Base-by-base conservation (phyloP, 2,888 invertebrate genomes). In the Catocala sponsa region DNA sequence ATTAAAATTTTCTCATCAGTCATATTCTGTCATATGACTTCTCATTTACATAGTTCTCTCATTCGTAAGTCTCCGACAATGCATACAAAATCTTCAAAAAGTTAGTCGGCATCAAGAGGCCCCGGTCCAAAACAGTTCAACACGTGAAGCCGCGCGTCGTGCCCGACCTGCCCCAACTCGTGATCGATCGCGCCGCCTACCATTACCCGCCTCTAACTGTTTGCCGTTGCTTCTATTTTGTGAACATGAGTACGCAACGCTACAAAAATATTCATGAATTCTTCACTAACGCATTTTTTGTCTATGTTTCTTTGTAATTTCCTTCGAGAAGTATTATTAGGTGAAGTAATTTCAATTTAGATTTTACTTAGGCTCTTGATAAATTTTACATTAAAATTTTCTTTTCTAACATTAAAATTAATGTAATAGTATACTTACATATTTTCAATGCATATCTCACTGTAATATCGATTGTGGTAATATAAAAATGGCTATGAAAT, bases 121-220 rank as follows among this genome's bases (percentile, higher is more conserved):
- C 35, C 35, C 47, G 55, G 15, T 35, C 38, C 63, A 56, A 62
- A 66, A 62, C 68, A 58, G 65, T 46, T 67, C 69, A 63, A 67
- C 78, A 76, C 74, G 76, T 81, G 78, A 73, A 73, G 56, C 42
- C 42, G 32, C 75, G 75, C 78, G 74, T 58, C 72, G 82, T 80
- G 56, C 88, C 83, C 86, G 93, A 93, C 93, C 93, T 93, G 86
- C 92, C 93, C 80, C 86, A 94, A 92, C 86, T 77, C 80, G 77
- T 81, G 83, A 92, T 92, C 91, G 91, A 91, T 91, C 89, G 89
- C 87, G 88, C 82, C 84, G 86, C 79, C 85, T 80, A 83, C 83
- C 81, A 76, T 77, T 69, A 69, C 74, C 75, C 78, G 78, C 81
- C 75, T 79, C 79, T 83, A 84, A 73, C 80, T 76, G 71, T 76